A percentile compares a stretch with the other conserved stretches of the same genome.
These are phyloP conservation scores for Uloborus plumipes DNA, from an alignment of 2,888 invertebrate genomes.

Conservation along the genomic window DNA sequence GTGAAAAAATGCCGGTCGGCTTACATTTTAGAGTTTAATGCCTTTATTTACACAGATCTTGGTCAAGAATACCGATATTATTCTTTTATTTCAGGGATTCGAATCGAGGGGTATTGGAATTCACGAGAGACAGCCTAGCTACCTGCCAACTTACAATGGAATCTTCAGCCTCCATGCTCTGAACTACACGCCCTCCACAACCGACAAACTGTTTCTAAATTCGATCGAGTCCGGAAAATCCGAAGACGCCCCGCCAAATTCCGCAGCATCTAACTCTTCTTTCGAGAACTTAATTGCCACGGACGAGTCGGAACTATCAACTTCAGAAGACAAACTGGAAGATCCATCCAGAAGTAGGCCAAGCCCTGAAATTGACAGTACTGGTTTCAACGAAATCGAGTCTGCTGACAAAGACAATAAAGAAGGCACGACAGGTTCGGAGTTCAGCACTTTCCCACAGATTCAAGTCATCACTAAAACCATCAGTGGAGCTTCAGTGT, in stretches of 20 bases:
- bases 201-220: slow-evolving; percentile 1
- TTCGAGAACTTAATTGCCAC: not conserved
- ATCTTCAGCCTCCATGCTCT: slow-evolving; percentile 56
- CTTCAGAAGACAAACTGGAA: not conserved
- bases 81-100: slow-evolving; percentile 27
- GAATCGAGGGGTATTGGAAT: slow-evolving; percentile 32
- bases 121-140: slow-evolving; percentile 36
- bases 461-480: slow-evolving; percentile 46
- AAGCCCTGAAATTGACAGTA: slow-evolving; percentile 2
- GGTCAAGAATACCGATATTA: no score
- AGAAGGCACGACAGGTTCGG: not conserved
- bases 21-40: no score
- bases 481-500: slow-evolving; percentile 4
- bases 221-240: no score
- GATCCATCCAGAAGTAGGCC: not conserved
- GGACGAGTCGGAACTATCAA: not conserved
- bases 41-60: no score
- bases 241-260: not conserved
- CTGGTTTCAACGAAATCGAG: slow-evolving; percentile 34
- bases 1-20: no score
- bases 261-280: slow-evolving; percentile 9
- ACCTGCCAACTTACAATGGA: slow-evolving; percentile 48
- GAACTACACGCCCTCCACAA: slow-evolving; percentile 37
- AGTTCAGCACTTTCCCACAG: slow-evolving; percentile 30
- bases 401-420: not conserved